A percentile compares a stretch with the other conserved stretches of the same genome.
phyloP scores from a whole-genome alignment of 2,113 vertebrate species.

The Lagopus muta region DNA sequence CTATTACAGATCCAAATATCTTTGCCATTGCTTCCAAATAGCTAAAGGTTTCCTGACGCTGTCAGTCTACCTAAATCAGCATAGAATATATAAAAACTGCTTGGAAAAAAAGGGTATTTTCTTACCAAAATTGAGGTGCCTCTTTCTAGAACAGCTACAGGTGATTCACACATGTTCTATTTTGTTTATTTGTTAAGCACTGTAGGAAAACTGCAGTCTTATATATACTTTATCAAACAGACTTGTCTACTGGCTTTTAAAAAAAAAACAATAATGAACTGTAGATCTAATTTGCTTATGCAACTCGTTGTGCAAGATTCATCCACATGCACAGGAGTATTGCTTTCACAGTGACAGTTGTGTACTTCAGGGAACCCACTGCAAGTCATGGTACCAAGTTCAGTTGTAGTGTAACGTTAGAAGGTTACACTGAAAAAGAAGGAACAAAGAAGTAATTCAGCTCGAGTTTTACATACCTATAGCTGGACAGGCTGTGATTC shows the following conservation, averaged over 20 bases:
- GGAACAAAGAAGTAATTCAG: neutral
- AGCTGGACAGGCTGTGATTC: neutral
- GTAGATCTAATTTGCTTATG: neutral
- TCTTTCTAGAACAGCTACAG: neutral
- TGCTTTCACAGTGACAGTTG: neutral
- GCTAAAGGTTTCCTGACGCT: neutral
- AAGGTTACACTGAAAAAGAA: neutral
- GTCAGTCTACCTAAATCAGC: neutral
- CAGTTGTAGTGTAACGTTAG: neutral
- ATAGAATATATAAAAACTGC: neutral
- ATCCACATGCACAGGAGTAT: neutral
- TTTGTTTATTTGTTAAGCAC: neutral
- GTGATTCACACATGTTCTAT: neutral
- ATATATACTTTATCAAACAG: neutral
- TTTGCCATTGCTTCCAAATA: neutral
- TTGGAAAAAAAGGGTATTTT: neutral
- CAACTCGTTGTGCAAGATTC: neutral
- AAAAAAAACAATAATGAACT: neutral
- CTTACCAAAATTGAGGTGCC: neutral
- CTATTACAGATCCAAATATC: neutral
- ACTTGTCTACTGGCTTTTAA: neutral
- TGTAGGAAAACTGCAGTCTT: neutral
- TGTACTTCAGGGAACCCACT: neutral
- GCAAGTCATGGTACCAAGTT: neutral
- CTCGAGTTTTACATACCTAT: neutral